Conservation (phyloP, 2,113 vertebrate genomes). For the Elaphurus davidianus region DNA sequence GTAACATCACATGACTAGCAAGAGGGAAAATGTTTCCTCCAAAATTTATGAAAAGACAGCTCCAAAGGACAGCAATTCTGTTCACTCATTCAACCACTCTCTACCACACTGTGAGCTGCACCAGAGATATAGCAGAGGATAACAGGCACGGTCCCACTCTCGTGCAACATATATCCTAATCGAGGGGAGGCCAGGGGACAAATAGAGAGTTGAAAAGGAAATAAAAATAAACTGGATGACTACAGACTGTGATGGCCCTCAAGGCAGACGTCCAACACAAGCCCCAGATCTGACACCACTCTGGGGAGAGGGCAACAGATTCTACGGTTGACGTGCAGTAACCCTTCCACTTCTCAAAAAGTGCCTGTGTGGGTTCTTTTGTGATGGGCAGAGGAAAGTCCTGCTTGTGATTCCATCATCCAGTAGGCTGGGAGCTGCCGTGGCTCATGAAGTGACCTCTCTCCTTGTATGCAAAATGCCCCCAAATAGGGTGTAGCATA, state of each 20-base stretch:
- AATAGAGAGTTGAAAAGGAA: neutral
- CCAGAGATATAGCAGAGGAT: neutral
- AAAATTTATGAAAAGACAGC: neutral
- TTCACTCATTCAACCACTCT: neutral
- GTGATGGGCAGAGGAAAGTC: neutral
- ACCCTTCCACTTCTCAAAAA: neutral
- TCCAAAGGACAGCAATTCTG: neutral
- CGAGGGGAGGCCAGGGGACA: neutral
- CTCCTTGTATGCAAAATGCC: neutral
- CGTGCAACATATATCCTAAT: neutral
- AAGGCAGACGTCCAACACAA: neutral
- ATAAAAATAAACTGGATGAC: neutral
- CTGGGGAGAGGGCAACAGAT: neutral
- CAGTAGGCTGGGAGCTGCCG: too few relatives aligned
- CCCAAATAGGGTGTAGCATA: neutral
- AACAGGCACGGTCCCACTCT: neutral
- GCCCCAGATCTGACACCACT: too few relatives aligned
- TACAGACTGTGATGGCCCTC: fast-evolving
- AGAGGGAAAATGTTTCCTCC: neutral
- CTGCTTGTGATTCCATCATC: neutral
- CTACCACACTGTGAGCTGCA: fast-evolving
- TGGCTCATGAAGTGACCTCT: neutral
- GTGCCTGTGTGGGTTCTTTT: neutral
- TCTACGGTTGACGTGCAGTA: too few relatives aligned
- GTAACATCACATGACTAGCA: neutral